Percentiles rank a stretch among this genome's conserved stretches.
phyloP scores from a whole-genome alignment of 1,140 invertebrate species.

The Metaphire vulgaris region DNA sequence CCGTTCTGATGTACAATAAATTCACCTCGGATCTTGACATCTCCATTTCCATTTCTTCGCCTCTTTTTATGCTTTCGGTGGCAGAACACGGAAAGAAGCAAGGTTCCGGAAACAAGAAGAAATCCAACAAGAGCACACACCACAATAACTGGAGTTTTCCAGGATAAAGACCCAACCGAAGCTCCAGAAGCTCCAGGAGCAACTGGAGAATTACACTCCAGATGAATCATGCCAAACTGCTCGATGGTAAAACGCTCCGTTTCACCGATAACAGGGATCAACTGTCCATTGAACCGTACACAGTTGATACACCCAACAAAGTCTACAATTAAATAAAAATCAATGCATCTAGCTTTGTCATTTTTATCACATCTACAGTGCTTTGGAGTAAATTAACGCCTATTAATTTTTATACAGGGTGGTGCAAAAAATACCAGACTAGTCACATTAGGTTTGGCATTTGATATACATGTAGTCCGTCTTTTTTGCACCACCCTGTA shows the following conservation, averaged over 20 bases:
- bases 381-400: too few relatives aligned
- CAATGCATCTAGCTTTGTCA: too few relatives aligned
- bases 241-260: not conserved
- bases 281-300: not conserved
- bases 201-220: not conserved
- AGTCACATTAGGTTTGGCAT: too few relatives aligned
- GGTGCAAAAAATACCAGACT: too few relatives aligned
- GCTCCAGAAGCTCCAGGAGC: not conserved
- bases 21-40: too few relatives aligned
- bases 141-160: not conserved
- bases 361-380: too few relatives aligned
- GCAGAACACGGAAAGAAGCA: not conserved
- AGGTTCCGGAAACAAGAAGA: not conserved
- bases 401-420: too few relatives aligned
- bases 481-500: too few relatives aligned
- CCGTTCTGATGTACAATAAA: too few relatives aligned
- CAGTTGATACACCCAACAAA: not conserved
- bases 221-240: not conserved
- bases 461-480: too few relatives aligned
- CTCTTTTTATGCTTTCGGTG: not conserved
- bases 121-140: not conserved
- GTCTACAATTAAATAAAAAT: not conserved
- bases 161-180: not conserved
- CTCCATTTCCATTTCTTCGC: not conserved
- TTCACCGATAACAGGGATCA: not conserved